Conservation (phyloP, 1,140 invertebrate species). For the Parapsyche elsis region DNA sequence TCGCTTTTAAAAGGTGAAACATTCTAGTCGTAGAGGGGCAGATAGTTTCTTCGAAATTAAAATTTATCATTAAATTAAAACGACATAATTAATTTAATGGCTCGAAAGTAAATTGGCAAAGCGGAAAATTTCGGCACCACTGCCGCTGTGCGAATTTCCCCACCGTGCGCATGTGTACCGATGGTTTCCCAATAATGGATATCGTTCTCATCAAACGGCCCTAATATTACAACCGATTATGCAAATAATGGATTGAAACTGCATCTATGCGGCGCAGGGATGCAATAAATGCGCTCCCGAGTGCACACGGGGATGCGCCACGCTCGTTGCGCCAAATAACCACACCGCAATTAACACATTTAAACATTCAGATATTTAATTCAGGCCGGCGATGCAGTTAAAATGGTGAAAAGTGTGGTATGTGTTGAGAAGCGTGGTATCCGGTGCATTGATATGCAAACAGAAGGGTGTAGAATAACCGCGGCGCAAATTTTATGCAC, state of each 20-base stretch:
- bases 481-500: constrained; percentile 22
- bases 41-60: no score
- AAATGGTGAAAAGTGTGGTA: no score
- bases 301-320: constrained; percentile 7
- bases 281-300: constrained; percentile 39
- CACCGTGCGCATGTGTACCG: neutral
- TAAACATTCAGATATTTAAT: no score
- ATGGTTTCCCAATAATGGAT: constrained; percentile 35
- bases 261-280: constrained; percentile 24
- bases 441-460: no score
- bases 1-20: neutral
- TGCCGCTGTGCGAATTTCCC: no score
- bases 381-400: no score
- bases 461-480: neutral
- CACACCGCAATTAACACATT: no score
- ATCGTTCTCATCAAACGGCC: constrained; percentile 41
- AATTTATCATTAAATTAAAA: no score
- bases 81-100: no score
- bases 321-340: neutral
- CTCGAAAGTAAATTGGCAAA: no score
- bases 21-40: neutral
- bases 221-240: constrained; percentile 51
- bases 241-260: constrained; percentile 52
- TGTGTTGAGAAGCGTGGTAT: no score
- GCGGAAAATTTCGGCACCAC: no score